Evolutionary conservation across 2,888 invertebrate species (phyloP).

Genomic region (Patella depressa): DNA sequence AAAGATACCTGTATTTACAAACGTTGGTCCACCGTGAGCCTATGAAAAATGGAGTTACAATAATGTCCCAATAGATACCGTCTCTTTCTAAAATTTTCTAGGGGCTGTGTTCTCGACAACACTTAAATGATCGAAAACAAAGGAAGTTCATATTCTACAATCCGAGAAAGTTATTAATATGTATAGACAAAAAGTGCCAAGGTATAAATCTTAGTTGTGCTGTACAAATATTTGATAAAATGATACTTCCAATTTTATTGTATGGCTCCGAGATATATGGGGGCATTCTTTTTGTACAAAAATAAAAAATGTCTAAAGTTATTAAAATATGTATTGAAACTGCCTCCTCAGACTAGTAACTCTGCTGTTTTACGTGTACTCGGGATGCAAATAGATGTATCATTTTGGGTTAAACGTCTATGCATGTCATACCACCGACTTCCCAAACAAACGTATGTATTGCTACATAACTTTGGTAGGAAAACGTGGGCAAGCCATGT

Average conservation of each 20-base stretch:
- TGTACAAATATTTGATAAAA: too few relatives aligned
- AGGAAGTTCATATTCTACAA: not conserved
- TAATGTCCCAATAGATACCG: not conserved
- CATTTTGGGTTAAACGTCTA: too few relatives aligned
- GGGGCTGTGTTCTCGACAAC: slow-evolving; percentile 13
- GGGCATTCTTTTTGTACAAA: not conserved
- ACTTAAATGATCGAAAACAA: slow-evolving; percentile 11
- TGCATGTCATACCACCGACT: not conserved
- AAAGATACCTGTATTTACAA: too few relatives aligned
- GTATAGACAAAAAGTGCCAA: not conserved
- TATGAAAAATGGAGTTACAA: too few relatives aligned
- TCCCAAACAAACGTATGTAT: not conserved
- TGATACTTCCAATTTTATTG: too few relatives aligned
- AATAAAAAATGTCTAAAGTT: not conserved
- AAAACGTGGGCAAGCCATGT: not conserved
- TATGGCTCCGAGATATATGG: not conserved
- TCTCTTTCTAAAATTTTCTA: slow-evolving; percentile 9
- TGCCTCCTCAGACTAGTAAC: too few relatives aligned
- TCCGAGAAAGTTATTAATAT: slow-evolving; percentile 20
- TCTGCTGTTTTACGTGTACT: too few relatives aligned
- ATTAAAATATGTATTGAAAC: too few relatives aligned
- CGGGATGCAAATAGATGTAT: too few relatives aligned
- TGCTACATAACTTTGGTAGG: not conserved
- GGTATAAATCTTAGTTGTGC: too few relatives aligned
- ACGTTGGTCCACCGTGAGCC: too few relatives aligned